phyloP scores from a whole-genome alignment of 2,113 vertebrate species.

The Aegypius monachus region DNA sequence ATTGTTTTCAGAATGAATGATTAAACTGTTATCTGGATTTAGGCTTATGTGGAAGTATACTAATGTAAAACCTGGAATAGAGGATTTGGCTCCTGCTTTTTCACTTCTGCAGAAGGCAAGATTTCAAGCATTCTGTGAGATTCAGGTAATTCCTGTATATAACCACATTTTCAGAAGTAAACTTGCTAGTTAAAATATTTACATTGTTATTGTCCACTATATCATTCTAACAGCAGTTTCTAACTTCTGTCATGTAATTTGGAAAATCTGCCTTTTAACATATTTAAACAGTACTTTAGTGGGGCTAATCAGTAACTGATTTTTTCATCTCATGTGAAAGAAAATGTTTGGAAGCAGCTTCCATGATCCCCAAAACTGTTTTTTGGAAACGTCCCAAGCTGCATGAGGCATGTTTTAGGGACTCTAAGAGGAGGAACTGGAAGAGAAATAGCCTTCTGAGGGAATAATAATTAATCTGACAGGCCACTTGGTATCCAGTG shows the following conservation, averaged over 20 bases:
- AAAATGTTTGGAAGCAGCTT: neutral
- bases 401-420: neutral
- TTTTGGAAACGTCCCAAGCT: neutral
- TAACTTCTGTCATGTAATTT: neutral
- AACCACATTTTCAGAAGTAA: neutral
- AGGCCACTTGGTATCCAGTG: neutral
- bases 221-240: neutral
- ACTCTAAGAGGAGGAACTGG: neutral
- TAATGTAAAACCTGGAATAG: neutral
- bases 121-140: neutral
- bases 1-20: neutral
- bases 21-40: neutral
- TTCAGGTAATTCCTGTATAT: neutral
- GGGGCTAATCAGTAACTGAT: neutral
- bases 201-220: neutral
- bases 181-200: neutral
- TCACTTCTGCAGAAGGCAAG: neutral
- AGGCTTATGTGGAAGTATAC: neutral
- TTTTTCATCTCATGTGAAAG: neutral
- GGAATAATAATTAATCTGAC: neutral
- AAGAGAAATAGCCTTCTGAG: neutral
- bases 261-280: neutral
- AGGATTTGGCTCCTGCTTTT: neutral
- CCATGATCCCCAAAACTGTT: neutral
- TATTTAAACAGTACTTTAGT: neutral